Evolutionary conservation across 1,140 invertebrate genomes (phyloP), one percentile per base, ranked within the genome.

Genomic region (Zaprionus ghesquierei): DNA sequence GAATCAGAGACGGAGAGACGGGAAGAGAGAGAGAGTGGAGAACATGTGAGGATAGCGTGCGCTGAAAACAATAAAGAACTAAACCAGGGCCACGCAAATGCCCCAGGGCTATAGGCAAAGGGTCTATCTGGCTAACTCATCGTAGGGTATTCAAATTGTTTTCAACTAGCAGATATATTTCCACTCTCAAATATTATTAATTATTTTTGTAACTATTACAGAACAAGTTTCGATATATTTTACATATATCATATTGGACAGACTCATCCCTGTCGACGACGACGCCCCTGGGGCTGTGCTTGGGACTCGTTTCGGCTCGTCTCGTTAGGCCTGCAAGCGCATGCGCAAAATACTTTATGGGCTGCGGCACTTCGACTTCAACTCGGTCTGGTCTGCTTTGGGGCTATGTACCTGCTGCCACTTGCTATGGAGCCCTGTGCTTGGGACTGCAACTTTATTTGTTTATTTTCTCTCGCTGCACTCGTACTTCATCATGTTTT

Each of bases 281-380:
- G 9, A 22, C 41, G 41, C 41, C 41, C 41, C 20, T 46, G 15
- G 41, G 6, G 3, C 18, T n/a, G 53, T 35, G 56, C 18, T 70
- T 22, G 51, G 66, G 38, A 46, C 60, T 38, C 75, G 85, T 71
- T 70, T 81, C 59, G 62, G 77, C 23, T 65, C 64, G 69, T 72
- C 86, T 90, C 79, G 79, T 82, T 90, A 77, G 81, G n/a, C n/a
- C 74, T 89, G 77, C 74, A 75, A 77, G 81, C 84, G 77, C 82
- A 68, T 68, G 61, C 41, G 56, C 68, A 77, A 87, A 79, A 82
- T 82, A 74, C 77, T 89, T 89, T 89, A 89, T 82, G 79, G 79
- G 49, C 75, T 58, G 33, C 31, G 27, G 8, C 33, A 35, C 63
- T 73, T 59, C 27, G 31, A 61, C 27, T 60, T 63, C 20, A 58